phyloP scores from a whole-genome alignment of 2,888 invertebrate genomes.

The Tholera decimalis region DNA sequence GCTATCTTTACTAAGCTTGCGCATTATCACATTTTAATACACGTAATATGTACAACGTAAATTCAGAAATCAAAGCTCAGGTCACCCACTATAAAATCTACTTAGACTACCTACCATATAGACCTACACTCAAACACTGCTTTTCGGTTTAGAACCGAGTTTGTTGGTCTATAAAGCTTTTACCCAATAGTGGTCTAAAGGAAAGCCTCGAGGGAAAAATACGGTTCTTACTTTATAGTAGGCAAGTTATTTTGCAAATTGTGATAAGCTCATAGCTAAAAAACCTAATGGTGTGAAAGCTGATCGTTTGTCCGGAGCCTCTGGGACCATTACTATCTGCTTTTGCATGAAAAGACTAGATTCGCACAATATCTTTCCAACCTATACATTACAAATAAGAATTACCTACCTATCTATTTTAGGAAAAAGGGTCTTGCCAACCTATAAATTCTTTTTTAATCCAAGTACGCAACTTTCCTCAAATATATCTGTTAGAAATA shows the following conservation, averaged over 20 bases:
- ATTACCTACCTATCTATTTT: constrained; percentile 47
- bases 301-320: constrained; percentile 76
- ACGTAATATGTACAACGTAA: neutral
- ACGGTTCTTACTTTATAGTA: constrained; percentile 49
- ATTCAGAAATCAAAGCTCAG: neutral
- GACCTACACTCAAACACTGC: neutral
- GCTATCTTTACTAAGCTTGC: too few species aligned
- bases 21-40: too few species aligned
- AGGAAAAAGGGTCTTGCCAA: constrained; percentile 49
- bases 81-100: neutral
- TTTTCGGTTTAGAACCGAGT: constrained; percentile 16
- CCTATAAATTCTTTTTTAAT: constrained; percentile 60
- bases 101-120: neutral
- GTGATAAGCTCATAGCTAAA: constrained; percentile 77
- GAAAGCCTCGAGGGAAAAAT: constrained; percentile 33
- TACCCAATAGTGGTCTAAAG: constrained; percentile 35
- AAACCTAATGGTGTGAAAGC: constrained; percentile 80
- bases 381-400: constrained; percentile 54
- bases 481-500: constrained; percentile 58
- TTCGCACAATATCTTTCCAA: constrained; percentile 56
- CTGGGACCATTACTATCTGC: constrained; percentile 70
- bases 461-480: constrained; percentile 50
- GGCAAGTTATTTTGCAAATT: constrained; percentile 72
- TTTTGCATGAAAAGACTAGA: constrained; percentile 74
- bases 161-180: constrained; percentile 17